Evolutionary conservation across 2,113 vertebrate species (phyloP), one percentile per base, ranked within the genome.

Genomic region (Micromys minutus): DNA sequence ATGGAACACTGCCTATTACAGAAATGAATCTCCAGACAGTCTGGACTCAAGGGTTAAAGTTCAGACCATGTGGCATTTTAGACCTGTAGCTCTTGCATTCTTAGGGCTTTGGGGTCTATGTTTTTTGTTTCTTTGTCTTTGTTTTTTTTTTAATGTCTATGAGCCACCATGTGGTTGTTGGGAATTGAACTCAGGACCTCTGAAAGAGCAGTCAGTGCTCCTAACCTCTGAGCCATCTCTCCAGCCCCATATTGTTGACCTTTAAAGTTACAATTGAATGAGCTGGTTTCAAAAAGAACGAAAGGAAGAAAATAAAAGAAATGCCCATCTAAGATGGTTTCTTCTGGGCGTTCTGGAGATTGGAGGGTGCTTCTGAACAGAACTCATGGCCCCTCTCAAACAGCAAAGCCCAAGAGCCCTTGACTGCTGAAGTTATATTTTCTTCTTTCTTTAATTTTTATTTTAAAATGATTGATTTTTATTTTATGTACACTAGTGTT

Each of bases 261-360:
- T 96, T 96, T 55, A 26, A 92, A 96, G 55, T 95, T 36, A 81
- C 69, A 84, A 97, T 95, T 96, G 97, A 97, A 96, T 95, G 95
- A 90, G 47, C 96, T 96, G 94, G 92, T 97, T 97, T 98, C 52
- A 59, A 57, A 39, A 81, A 26, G 12, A 57, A 39, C 15, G 22
- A 7, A 81, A 39, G 26, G 45, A 31, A 29, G 36, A 39, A 26
- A 79, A 55, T 10, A 57, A 77, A 52, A 36, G n/a, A n/a, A 61
- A 42, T 7, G 22, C 10, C 3, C 10, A 8, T n/a, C 26, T 26
- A 45, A 79, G 31, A 36, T 52, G 17, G n/a, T n/a, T 10, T 15
- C 63, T n/a, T 42, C 1, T 3, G 29, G 34, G 59, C 19, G 22
- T 42, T 63, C 72, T n/a, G 34, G 47, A 52, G 16, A 77, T 15